Conservation (phyloP, 2,113 vertebrate genomes). For the Azemiops feae region DNA sequence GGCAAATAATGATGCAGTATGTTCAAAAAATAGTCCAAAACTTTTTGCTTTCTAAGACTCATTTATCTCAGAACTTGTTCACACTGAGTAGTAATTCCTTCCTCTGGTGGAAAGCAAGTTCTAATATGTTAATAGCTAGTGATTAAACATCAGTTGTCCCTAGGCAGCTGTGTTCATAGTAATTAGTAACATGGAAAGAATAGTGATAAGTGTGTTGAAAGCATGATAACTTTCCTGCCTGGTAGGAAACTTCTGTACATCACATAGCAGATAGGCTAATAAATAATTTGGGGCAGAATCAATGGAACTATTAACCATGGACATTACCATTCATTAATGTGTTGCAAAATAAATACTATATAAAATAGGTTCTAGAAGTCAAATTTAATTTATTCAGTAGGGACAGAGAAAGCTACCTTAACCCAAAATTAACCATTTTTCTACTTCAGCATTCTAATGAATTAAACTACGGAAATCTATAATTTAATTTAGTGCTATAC, state of each 20-base stretch:
- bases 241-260: background rate
- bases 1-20: background rate
- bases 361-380: background rate
- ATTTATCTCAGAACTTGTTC: background rate
- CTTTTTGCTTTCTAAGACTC: background rate
- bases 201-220: background rate
- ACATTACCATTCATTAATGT: background rate
- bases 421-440: background rate
- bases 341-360: background rate
- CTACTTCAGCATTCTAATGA: background rate
- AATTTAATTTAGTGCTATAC: background rate
- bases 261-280: background rate
- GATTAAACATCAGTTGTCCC: constrained; percentile 9
- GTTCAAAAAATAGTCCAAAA: background rate
- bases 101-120: background rate
- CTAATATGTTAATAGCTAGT: background rate
- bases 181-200: background rate
- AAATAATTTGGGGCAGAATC: background rate
- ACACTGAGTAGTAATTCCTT: background rate
- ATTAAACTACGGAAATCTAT: background rate
- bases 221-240: background rate
- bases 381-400: background rate
- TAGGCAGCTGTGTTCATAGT: background rate
- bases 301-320: background rate
- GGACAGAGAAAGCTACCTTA: background rate